These are phyloP conservation scores for Chrysochloris asiatica DNA, from an alignment of 2,113 vertebrate genomes.

Conservation along the genomic window DNA sequence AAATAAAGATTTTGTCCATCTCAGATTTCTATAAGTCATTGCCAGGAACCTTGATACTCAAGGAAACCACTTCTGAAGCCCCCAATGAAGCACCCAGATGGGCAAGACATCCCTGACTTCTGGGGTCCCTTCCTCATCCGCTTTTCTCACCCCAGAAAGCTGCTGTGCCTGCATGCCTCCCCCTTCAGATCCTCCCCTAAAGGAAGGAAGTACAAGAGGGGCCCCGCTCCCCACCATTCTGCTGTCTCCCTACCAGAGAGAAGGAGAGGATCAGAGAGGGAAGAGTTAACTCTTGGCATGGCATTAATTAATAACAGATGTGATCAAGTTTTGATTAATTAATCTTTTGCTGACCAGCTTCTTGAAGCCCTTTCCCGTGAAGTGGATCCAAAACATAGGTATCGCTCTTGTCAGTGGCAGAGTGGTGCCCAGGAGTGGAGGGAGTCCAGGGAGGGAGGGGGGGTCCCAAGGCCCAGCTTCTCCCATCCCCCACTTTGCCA, in stretches of 20 bases:
- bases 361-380: constrained; percentile 22
- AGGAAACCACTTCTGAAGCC: not conserved
- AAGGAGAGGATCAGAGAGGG: constrained; percentile 5
- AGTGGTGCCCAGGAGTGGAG: not conserved
- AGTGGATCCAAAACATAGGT: constrained; percentile 10
- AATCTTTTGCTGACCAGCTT: constrained; percentile 75
- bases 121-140: not conserved
- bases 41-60: too few species aligned
- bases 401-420: not conserved
- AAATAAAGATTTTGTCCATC: constrained; percentile 83
- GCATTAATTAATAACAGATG: constrained; percentile 84
- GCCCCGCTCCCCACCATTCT: rapidly evolving
- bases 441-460: not conserved
- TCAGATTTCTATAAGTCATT: constrained; percentile 23
- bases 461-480: not conserved
- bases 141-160: not conserved
- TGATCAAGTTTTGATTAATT: constrained; percentile 81
- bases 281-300: constrained; percentile 79
- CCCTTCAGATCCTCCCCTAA: not conserved
- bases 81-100: not conserved
- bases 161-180: not conserved
- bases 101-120: not conserved
- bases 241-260: not conserved
- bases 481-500: not conserved
- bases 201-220: not conserved